Percentiles rank a stretch among this genome's conserved stretches.
These are phyloP conservation scores for Andrena fulva DNA, from an alignment of 2,888 invertebrate genomes.

Conservation along the genomic window DNA sequence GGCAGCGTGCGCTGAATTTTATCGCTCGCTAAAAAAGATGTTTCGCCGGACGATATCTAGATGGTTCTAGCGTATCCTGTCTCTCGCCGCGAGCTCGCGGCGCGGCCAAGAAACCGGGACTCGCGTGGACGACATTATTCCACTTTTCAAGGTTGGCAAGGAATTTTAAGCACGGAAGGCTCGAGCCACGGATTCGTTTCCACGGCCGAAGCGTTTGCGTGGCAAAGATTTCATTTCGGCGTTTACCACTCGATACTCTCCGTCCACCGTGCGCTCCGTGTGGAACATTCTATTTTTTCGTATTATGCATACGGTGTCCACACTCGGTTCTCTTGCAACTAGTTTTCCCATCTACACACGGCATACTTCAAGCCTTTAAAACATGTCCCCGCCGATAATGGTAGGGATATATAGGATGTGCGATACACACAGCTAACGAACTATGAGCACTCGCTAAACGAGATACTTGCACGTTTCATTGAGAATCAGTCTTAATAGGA, in stretches of 20 bases:
- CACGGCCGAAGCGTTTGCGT: not conserved
- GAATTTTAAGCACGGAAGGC: not conserved
- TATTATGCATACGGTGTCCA: not conserved
- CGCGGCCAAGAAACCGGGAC: not conserved
- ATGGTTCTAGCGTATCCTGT: not conserved
- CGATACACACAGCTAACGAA: not conserved
- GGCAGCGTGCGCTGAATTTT: not conserved
- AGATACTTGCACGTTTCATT: conserved; percentile 3
- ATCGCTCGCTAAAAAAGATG: conserved; percentile 18
- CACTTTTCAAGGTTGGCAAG: not conserved
- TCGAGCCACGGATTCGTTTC: not conserved
- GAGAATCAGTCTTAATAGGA: not conserved
- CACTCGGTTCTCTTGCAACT: not conserved
- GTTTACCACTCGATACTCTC: too few relatives aligned
- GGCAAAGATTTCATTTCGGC: not conserved
- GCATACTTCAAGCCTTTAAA: not conserved
- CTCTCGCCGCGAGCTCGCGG: not conserved
- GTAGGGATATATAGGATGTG: not conserved
- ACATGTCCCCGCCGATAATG: not conserved
- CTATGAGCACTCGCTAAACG: not conserved
- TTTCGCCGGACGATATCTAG: not conserved
- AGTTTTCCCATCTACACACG: conserved; percentile 8
- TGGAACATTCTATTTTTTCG: not conserved
- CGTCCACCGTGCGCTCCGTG: not conserved
- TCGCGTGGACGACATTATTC: not conserved